Evolutionary conservation across 2,888 invertebrate species (phyloP), one percentile per base, ranked within the genome.

Genomic region (Gastracanthus pulcherrimus): DNA sequence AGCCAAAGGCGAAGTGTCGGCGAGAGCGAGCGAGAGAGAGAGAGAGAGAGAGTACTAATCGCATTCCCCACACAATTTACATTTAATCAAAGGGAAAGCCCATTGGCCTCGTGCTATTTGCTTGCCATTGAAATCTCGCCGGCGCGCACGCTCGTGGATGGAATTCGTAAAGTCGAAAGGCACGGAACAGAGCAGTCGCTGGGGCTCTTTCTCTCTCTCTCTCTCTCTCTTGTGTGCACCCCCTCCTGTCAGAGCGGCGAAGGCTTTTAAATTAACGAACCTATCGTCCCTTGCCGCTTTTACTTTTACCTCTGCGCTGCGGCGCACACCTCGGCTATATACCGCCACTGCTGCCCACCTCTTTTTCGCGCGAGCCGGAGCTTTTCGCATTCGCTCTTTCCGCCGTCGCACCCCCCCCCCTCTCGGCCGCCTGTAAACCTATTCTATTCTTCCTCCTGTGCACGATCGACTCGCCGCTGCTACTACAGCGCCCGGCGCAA

Each of bases 31-130:
- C 11, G 1, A 58, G 26, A 45, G 62, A 62, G 45, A 16, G 34
- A 34, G 55, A 38, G 38, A 45, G 64, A 48, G 60, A 34, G 87
- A 87, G 88, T 88, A 88, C 89, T 90, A 90, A 90, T 91, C 90
- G 89, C 88, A 88, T 90, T 90, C 86, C 85, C 89, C 89, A 87
- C 89, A 89, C 89, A 88, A 91, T 91, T 90, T 90, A 90, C 91
- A 90, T 91, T 91, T 90, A 90, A 91, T 91, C 90, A 90, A 91
- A 90, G 89, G 89, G 89, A 90, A 89, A 90, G 89, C 89, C 89
- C 89, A 89, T 89, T 89, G 90, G 88, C 89, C 88, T 88, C 88
- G 87, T 88, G 90, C 89, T 90, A 90, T 90, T 90, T 90, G 88
- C 90, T 89, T 88, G 88, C 89, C 88, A 90, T 90, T 90, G 89